Evolutionary conservation across 2,797 vertebrate species (phyloP).

Genomic region (Argentina silus): DNA sequence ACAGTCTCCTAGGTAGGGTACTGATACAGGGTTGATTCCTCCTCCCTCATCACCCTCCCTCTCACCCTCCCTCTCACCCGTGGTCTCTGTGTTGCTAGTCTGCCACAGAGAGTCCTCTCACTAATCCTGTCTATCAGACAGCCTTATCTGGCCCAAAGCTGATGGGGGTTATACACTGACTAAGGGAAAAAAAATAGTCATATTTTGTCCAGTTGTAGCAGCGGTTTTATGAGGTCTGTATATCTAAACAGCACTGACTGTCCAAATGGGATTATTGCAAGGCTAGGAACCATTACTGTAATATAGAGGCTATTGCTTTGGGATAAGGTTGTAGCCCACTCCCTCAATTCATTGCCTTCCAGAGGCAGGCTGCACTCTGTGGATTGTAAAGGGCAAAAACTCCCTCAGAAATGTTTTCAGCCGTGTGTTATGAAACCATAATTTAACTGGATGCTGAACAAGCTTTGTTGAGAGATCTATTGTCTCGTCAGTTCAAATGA

Average conservation of each 20-base stretch:
- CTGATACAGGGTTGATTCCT: no score
- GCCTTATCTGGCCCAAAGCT: no score
- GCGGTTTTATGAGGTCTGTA: neutral
- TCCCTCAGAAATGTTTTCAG: neutral
- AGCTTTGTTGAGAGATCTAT: conserved; percentile 5
- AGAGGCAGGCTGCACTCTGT: neutral
- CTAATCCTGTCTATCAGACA: no score
- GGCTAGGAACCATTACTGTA: neutral
- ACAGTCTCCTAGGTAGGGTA: no score
- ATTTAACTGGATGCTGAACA: neutral
- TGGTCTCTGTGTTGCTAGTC: no score
- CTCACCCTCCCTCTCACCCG: neutral
- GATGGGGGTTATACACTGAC: no score
- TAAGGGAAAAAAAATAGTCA: neutral
- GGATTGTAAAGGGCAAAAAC: neutral
- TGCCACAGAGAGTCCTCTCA: no score
- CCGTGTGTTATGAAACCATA: neutral
- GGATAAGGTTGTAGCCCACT: neutral
- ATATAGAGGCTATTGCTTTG: neutral
- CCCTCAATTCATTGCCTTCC: neutral
- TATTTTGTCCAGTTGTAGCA: neutral
- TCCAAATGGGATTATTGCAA: neutral
- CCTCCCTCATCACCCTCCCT: neutral
- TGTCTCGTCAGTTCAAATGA: neutral
- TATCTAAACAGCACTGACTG: neutral